Conservation (phyloP, 2,888 invertebrate species). For the Chloroclystis v-ata region DNA sequence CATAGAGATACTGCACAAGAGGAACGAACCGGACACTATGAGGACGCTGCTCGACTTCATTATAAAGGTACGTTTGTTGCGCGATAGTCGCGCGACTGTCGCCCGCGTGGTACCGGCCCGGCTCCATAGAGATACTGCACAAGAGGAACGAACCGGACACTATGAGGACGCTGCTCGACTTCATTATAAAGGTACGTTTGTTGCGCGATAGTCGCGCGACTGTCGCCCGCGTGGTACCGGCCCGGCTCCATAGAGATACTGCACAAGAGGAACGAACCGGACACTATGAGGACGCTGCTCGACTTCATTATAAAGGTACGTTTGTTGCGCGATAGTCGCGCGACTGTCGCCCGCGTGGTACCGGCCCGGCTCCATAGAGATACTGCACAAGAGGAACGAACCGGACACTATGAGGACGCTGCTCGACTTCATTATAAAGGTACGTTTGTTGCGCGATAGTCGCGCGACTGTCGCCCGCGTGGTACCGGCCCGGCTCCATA, state of each 20-base stretch:
- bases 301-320: slow-evolving; percentile 74
- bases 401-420: slow-evolving; percentile 66
- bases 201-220: slow-evolving; percentile 75
- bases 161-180: slow-evolving; percentile 71
- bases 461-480: slow-evolving; percentile 75
- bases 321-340: slow-evolving; percentile 76
- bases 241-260: slow-evolving; percentile 82
- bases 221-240: slow-evolving; percentile 78
- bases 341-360: slow-evolving; percentile 78
- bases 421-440: slow-evolving; percentile 71
- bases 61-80: slow-evolving; percentile 71
- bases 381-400: slow-evolving; percentile 71
- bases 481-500: slow-evolving; percentile 80
- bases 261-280: slow-evolving; percentile 62
- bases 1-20: slow-evolving; percentile 77
- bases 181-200: slow-evolving; percentile 72
- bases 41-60: slow-evolving; percentile 71
- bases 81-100: slow-evolving; percentile 78
- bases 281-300: slow-evolving; percentile 65
- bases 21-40: slow-evolving; percentile 70
- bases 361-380: slow-evolving; percentile 82
- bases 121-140: slow-evolving; percentile 80
- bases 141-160: slow-evolving; percentile 68
- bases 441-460: slow-evolving; percentile 78
- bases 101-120: slow-evolving; percentile 78